Evolutionary conservation across 2,888 invertebrate genomes (phyloP), one percentile per base, ranked within the genome.

Genomic region (Antheraea assamensis): DNA sequence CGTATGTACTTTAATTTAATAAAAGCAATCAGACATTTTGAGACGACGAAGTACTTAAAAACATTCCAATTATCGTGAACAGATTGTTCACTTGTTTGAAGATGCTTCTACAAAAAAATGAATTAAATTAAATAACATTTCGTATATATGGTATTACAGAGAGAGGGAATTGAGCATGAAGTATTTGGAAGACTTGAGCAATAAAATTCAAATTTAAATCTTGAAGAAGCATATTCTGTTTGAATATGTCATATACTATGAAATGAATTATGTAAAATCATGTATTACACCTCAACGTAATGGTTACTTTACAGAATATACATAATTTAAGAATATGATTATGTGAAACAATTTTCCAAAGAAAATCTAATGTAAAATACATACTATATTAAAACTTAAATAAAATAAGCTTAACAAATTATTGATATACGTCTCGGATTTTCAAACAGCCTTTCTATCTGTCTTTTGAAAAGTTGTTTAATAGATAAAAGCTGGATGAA

Each of bases 401-500:
- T 61, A 24, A 61, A 27, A 61, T 61, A 21, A 61, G 27, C 61
- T 13, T n/a, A 61, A 27, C 1, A 27, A 13, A 61, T 61, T 61
- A 27, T 21, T 35, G 19, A 68, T 35, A 35, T 35, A 21, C 21
- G 68, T 68, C 19, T 35, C n/a, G 35, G n/a, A n/a, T 21, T 55
- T 5, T 35, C 7, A 35, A n/a, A 35, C 5, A 21, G 21, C 31
- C 15, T 13, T 42, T 42, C 13, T 42, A 42, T 13, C 42, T 68
- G 21, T 27, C 13, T 68, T 35, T 35, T 66, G 61, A 27, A 30
- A 13, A 13, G 42, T 42, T 42, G 42, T 75, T 83, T 89, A 94
- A 85, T 94, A 94, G 75, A 94, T 94, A 84, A 93, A 94, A 0
- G 94, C 94, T 2, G 94, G 94, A 76, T 94, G 94, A 1, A 94